Percentiles rank a stretch among this genome's conserved stretches.
Evolutionary conservation across 2,113 vertebrate genomes (phyloP).

Genomic region (pig (Sus scrofa)): DNA sequence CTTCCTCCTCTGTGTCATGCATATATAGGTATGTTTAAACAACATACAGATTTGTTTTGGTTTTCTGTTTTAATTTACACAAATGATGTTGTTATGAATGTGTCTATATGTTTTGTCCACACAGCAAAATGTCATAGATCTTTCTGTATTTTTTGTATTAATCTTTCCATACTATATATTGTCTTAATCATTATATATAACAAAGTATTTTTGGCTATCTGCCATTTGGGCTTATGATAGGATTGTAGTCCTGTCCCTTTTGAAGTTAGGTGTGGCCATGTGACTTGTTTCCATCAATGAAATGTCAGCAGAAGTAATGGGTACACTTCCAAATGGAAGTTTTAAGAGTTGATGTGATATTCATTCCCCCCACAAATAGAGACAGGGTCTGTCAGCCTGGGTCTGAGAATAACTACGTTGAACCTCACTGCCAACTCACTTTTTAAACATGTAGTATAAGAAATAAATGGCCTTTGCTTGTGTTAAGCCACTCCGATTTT

Average conservation of each 20-base stretch:
- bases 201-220: slow-evolving; percentile 10
- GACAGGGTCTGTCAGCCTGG: not conserved
- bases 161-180: slow-evolving; percentile 16
- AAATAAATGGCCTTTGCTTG: slow-evolving; percentile 31
- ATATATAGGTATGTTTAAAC: not conserved
- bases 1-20: slow-evolving; percentile 32
- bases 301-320: slow-evolving; percentile 25
- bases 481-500: slow-evolving; percentile 55
- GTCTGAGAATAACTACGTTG: slow-evolving; percentile 47
- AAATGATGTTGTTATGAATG: slow-evolving; percentile 27
- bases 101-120: not conserved
- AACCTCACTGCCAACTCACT: slow-evolving; percentile 24
- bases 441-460: slow-evolving; percentile 44
- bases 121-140: slow-evolving; percentile 41
- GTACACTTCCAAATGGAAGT: slow-evolving; percentile 11
- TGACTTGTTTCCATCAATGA: slow-evolving; percentile 47
- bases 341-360: slow-evolving; percentile 51
- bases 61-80: slow-evolving; percentile 48
- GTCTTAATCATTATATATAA: slow-evolving; percentile 51
- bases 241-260: not conserved
- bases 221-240: not conserved
- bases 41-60: slow-evolving; percentile 35
- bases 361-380: slow-evolving; percentile 36
- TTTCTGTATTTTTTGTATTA: slow-evolving; percentile 56
- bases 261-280: slow-evolving; percentile 21